Conservation (phyloP, 2,888 invertebrate genomes). For the Strigamia crassipes region DNA sequence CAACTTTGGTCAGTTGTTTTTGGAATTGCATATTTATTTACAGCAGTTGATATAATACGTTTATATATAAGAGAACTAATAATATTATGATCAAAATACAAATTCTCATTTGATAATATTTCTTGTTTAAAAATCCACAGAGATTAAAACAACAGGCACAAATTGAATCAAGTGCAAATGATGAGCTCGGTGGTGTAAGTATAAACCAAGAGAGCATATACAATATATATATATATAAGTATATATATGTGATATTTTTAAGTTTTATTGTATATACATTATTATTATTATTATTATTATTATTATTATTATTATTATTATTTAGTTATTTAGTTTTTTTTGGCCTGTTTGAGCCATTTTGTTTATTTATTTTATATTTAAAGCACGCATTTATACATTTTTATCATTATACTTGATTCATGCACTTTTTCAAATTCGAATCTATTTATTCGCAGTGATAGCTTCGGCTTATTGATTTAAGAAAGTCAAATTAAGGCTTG, state of each 20-base stretch:
- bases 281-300: not conserved
- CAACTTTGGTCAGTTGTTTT: too few relatives aligned
- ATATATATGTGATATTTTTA: constrained; percentile 11
- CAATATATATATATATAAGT: constrained; percentile 17
- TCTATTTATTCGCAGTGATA: not conserved
- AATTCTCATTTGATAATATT: constrained; percentile 22
- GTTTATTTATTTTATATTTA: constrained; percentile 13
- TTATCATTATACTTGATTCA: constrained; percentile 24
- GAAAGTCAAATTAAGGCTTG: not conserved
- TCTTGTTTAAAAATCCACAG: constrained; percentile 46
- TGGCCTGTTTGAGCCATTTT: not conserved
- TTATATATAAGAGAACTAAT: constrained; percentile 14
- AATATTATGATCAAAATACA: not conserved
- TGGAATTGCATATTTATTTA: too few relatives aligned
- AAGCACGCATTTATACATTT: constrained; percentile 26
- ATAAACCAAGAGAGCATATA: constrained; percentile 41
- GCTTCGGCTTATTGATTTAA: not conserved
- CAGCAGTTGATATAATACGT: not conserved
- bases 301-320: not conserved
- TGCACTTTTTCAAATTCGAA: not conserved
- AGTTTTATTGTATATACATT: constrained; percentile 12
- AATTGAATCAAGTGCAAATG: constrained; percentile 39
- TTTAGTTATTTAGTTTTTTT: not conserved
- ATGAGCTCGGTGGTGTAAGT: constrained; percentile 45
- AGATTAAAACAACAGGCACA: constrained; percentile 46